Evolutionary conservation across 2,888 invertebrate genomes (phyloP), one percentile per base, ranked within the genome.

Genomic region (Meiosimyza decipiens): DNA sequence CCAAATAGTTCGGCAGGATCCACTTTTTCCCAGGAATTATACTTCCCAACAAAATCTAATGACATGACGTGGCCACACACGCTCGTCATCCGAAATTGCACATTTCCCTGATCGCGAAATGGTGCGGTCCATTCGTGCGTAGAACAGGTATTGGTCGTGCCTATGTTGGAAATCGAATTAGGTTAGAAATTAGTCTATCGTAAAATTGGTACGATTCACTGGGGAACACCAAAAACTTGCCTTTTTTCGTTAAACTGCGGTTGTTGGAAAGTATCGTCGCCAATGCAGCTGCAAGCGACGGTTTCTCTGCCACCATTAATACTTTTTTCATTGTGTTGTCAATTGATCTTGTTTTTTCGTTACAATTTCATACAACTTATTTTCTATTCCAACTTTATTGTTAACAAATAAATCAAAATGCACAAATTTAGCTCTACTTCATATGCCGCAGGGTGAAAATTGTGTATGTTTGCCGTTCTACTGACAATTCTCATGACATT

Each of bases 271-370:
- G 90, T 83, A 99, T 97, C 82, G 91, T 93, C 2, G 99, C 97
- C 50, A 99, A 90, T 62, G 98, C 96, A 83, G 95, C 94, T 18
- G 99, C 99, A 86, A 99, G 87, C 74, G 98, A 98, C 50, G 99
- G 99, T 92, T 99, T 99, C 87, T 99, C 99, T 79, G 99, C 98
- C 83, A 99, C 98, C 99, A 99, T 99, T 78, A 99, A 90, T 71
- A 94, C 95, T 55, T 90, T 91, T 87, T 93, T 94, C 95, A 95
- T 95, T 73, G 62, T 16, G 54, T 52, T 52, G 11, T 11, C 55
- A 55, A 55, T 55, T 55, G 22, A 16, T 55, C 11, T 11, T 55
- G 55, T n/a, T 55, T 15, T 4, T 22, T 18, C 55, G 11, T 18
- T 11, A n/a, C 11, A 55, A 55, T 55, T n/a, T 55, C 55, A 55